Percentiles rank a stretch among this genome's conserved stretches.
Conservation (phyloP, 2,888 invertebrate genomes). For the Thereva unica region DNA sequence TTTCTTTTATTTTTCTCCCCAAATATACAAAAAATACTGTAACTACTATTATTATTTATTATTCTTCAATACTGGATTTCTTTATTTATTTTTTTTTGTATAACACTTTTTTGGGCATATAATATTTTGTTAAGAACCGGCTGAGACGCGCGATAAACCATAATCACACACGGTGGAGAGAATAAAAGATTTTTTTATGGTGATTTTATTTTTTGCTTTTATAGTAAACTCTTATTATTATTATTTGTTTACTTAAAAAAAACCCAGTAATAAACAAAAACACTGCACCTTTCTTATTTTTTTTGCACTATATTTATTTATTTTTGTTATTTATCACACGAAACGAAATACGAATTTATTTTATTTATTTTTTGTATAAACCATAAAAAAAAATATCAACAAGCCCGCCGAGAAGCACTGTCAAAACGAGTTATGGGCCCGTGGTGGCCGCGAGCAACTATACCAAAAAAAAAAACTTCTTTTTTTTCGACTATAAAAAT, state of each 20-base stretch:
- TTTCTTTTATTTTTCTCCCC: too few species aligned
- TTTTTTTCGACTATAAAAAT: too few species aligned
- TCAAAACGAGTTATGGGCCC: constrained; percentile 6
- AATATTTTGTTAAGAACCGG: constrained; percentile 7
- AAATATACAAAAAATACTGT: too few species aligned
- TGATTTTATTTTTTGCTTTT: background rate
- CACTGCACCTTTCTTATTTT: background rate
- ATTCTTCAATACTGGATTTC: background rate
- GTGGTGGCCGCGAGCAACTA: background rate
- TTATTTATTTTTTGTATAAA: background rate
- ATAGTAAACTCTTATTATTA: background rate
- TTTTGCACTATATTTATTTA: constrained; percentile 23
- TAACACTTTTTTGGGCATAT: background rate
- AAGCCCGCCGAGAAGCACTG: constrained; percentile 33
- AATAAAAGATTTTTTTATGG: background rate
- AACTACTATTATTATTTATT: too few species aligned
- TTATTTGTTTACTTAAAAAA: constrained; percentile 22
- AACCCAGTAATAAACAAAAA: constrained; percentile 14
- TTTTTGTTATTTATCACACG: constrained; percentile 25
- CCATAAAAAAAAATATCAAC: constrained; percentile 29
- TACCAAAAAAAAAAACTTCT: background rate
- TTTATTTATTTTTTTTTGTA: background rate
- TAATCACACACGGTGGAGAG: background rate
- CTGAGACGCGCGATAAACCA: constrained; percentile 15
- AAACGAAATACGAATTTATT: background rate